Evolutionary conservation across 2,888 invertebrate genomes (phyloP).

Genomic region (Lochmaea capreae): DNA sequence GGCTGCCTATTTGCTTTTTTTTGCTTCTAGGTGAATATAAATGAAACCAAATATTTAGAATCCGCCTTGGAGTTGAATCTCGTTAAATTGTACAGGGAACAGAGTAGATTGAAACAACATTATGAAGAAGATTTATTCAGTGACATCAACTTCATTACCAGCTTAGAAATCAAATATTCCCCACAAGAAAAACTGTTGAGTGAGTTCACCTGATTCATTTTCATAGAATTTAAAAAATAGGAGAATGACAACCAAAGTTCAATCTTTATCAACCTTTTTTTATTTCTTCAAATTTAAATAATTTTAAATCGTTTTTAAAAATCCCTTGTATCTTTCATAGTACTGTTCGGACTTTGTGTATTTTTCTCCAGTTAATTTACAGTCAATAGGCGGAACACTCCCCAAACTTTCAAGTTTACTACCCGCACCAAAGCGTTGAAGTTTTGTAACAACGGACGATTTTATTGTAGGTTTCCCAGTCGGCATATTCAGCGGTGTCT

Average conservation of each 20-base stretch:
- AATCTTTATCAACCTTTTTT: no score
- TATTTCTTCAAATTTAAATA: no score
- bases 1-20: no score
- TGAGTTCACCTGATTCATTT: conserved; percentile 43
- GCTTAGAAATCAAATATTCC: conserved; percentile 52
- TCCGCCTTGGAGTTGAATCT: conserved; percentile 53
- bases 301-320: no score
- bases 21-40: conserved; percentile 50
- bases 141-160: conserved; percentile 51
- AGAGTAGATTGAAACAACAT: conserved; percentile 48
- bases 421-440: background rate
- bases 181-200: conserved; percentile 54
- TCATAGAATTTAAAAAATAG: no score
- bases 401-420: background rate
- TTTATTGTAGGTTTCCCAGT: conserved; percentile 58
- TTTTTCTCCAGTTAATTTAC: no score
- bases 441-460: conserved; percentile 12
- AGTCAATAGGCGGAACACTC: no score
- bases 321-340: no score
- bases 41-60: conserved; percentile 52
- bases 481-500: conserved; percentile 59
- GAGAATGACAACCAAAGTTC: no score
- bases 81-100: conserved; percentile 49
- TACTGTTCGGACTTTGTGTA: no score
- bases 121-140: conserved; percentile 51